A percentile compares a stretch with the other conserved stretches of the same genome.
These are phyloP conservation scores for Equus przewalskii DNA, from an alignment of 2,113 vertebrate genomes.

Conservation along the genomic window DNA sequence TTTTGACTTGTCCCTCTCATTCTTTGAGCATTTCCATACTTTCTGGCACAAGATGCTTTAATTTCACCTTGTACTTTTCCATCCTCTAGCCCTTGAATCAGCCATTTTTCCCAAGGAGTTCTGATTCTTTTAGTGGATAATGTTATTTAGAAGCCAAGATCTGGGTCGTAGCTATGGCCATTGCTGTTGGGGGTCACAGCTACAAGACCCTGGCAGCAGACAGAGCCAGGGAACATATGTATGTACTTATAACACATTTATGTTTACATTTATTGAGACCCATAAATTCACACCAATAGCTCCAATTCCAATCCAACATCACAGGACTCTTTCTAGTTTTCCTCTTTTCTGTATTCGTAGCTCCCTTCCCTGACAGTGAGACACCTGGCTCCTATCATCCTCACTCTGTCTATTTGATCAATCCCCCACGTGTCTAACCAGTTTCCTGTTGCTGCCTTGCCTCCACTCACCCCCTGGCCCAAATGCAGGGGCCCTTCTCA, in stretches of 20 bases:
- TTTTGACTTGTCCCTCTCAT: background rate
- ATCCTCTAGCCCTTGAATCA: background rate
- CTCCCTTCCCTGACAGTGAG: background rate
- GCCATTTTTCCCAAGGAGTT: background rate
- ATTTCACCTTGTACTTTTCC: background rate
- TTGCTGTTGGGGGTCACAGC: background rate
- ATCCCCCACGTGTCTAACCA: background rate
- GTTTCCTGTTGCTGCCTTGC: background rate
- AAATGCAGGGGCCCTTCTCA: background rate
- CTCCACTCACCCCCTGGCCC: background rate
- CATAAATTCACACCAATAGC: background rate
- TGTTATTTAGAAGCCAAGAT: background rate
- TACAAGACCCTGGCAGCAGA: background rate
- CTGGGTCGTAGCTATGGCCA: background rate
- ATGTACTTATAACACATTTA: background rate
- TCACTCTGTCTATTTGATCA: background rate
- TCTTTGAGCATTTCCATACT: background rate
- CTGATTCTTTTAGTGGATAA: background rate
- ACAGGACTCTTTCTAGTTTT: background rate
- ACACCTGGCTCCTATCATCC: background rate
- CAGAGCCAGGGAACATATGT: background rate
- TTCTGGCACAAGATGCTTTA: background rate
- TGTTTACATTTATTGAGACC: background rate
- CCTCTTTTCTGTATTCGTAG: background rate
- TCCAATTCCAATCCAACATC: background rate